Evolutionary conservation across 1,140 invertebrate species (phyloP).

Genomic region (Leptonema lineaticorne): DNA sequence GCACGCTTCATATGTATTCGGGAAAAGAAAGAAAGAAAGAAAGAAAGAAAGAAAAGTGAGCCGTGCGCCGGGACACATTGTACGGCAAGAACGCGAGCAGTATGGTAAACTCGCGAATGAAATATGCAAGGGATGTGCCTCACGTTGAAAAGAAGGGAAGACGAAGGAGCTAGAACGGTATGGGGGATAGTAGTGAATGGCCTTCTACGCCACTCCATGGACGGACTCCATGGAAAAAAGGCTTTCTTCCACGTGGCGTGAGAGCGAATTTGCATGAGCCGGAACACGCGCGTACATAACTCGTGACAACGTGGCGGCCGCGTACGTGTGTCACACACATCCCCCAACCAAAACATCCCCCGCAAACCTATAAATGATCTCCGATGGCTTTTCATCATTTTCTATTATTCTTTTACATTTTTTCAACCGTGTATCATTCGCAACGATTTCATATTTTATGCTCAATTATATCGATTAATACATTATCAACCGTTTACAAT

Average conservation of each 20-base stretch:
- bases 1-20: too few species aligned
- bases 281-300: neutral
- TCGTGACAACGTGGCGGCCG: neutral
- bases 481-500: too few species aligned
- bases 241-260: neutral
- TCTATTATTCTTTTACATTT: neutral
- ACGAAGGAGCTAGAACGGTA: neutral
- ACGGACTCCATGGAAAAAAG: neutral
- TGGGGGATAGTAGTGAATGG: neutral
- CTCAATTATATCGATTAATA: too few species aligned
- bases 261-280: neutral
- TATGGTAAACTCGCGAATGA: conserved; percentile 18
- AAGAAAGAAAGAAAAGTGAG: neutral
- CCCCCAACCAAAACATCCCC: too few species aligned
- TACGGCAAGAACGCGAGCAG: neutral
- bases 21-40: neutral
- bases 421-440: too few species aligned
- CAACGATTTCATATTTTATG: too few species aligned
- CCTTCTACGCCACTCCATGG: neutral
- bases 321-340: too few species aligned
- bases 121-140: conserved; percentile 14
- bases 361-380: neutral
- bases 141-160: neutral
- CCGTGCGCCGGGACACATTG: neutral
- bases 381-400: neutral